A percentile compares a stretch with the other conserved stretches of the same genome.
phyloP scores from a whole-genome alignment of 2,797 vertebrate genomes.

The Cyclopterus lumpus region DNA sequence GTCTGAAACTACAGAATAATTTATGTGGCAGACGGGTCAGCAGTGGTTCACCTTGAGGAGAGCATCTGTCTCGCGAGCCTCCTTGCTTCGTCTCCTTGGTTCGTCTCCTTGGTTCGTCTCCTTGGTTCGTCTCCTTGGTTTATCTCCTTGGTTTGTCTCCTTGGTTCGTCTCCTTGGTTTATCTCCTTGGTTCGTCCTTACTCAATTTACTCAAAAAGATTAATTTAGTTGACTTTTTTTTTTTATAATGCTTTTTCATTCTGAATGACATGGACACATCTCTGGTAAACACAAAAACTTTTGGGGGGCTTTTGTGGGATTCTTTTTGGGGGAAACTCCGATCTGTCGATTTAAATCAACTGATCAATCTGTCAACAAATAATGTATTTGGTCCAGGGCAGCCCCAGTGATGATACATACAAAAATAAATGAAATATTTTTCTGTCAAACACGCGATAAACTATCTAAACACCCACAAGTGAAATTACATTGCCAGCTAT shows the following conservation, averaged over 20 bases:
- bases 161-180: slow-evolving; percentile 11
- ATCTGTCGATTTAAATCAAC: background rate
- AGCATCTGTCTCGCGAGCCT: slow-evolving; percentile 66
- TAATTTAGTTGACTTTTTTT: background rate
- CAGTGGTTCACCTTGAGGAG: slow-evolving; percentile 82
- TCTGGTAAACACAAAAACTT: background rate
- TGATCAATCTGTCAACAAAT: background rate
- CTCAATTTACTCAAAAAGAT: background rate
- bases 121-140: slow-evolving; percentile 19
- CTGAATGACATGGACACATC: background rate
- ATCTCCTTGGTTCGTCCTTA: slow-evolving; percentile 32
- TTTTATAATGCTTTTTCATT: background rate
- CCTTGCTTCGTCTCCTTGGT: slow-evolving; percentile 20
- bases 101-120: slow-evolving; percentile 32
- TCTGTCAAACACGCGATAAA: slow-evolving; percentile 7
- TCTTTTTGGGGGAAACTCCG: background rate
- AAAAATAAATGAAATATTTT: background rate
- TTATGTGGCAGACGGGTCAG: slow-evolving; percentile 85
- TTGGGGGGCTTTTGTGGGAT: background rate
- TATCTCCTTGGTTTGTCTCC: slow-evolving; percentile 28
- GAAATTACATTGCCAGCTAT: slow-evolving; percentile 29
- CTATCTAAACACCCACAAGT: background rate
- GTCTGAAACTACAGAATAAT: slow-evolving; percentile 87
- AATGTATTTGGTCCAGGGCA: background rate
- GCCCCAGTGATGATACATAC: background rate